Evolutionary conservation across 2,888 invertebrate genomes (phyloP).

Genomic region (Xylota sylvarum): DNA sequence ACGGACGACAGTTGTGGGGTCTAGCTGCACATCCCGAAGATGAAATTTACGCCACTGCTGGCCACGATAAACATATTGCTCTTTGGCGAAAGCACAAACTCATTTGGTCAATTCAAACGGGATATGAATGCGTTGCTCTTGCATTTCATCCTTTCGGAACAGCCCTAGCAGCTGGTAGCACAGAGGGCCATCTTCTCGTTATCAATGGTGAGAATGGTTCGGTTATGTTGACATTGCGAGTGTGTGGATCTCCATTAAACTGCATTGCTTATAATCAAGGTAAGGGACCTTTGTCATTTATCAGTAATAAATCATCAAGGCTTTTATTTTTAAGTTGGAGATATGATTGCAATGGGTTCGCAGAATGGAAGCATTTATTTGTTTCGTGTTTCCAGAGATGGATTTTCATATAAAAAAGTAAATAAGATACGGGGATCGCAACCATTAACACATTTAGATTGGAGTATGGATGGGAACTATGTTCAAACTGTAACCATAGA

Average conservation of each 20-base stretch:
- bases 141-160: constrained; percentile 95
- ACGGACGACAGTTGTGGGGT: constrained; percentile 94
- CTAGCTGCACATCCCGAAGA: constrained; percentile 95
- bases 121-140: constrained; percentile 94
- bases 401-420: constrained; percentile 95
- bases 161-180: constrained; percentile 94
- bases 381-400: constrained; percentile 94
- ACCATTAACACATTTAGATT: constrained; percentile 94
- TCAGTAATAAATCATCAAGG: neutral
- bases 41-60: constrained; percentile 96
- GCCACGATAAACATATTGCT: constrained; percentile 95
- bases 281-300: constrained; percentile 81
- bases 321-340: constrained; percentile 88
- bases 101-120: constrained; percentile 94
- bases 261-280: constrained; percentile 95
- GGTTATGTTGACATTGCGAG: constrained; percentile 93
- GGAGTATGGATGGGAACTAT: constrained; percentile 95
- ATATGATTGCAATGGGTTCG: constrained; percentile 94
- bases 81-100: constrained; percentile 96
- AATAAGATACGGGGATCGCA: constrained; percentile 95
- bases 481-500: constrained; percentile 96
- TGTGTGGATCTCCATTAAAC: constrained; percentile 94
- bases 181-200: constrained; percentile 94
- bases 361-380: constrained; percentile 93
- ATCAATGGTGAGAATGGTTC: constrained; percentile 94